Evolutionary conservation across 2,888 invertebrate species (phyloP).

Genomic region (Dysmachus trigonus): DNA sequence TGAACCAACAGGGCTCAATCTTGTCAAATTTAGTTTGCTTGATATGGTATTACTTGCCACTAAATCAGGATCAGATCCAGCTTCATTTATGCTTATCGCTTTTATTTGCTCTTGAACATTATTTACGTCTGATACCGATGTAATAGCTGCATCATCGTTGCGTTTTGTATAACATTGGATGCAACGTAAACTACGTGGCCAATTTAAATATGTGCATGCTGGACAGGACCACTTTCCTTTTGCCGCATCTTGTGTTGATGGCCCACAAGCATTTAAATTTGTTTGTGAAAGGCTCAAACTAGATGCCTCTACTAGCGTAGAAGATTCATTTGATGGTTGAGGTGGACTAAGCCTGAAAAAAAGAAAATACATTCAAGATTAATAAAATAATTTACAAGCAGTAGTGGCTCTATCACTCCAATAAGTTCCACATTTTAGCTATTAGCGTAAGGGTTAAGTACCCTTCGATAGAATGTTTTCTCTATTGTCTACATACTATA

Average conservation of each 20-base stretch:
- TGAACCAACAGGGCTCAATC: constrained; percentile 54
- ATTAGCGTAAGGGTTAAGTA: too few relatives aligned
- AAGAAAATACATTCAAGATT: constrained; percentile 47
- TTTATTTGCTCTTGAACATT: constrained; percentile 55
- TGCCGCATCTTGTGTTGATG: constrained; percentile 54
- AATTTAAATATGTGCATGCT: constrained; percentile 78
- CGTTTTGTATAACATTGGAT: constrained; percentile 62
- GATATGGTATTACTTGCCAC: constrained; percentile 54
- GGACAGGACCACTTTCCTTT: constrained; percentile 72
- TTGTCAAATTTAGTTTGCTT: constrained; percentile 29
- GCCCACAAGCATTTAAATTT: constrained; percentile 58
- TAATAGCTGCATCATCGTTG: not conserved
- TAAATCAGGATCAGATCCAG: constrained; percentile 60
- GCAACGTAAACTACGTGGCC: constrained; percentile 69
- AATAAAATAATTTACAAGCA: not conserved
- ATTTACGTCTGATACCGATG: not conserved
- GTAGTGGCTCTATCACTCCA: not conserved
- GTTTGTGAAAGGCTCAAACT: constrained; percentile 54
- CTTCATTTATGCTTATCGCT: constrained; percentile 45
- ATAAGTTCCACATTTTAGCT: not conserved
- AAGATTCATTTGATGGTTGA: constrained; percentile 53
- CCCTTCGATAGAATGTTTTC: too few relatives aligned
- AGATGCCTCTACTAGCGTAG: constrained; percentile 58
- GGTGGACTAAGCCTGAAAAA: constrained; percentile 62
- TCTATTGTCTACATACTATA: too few relatives aligned